phyloP scores from a whole-genome alignment of 2,797 vertebrate species.

The Sebastes melanostomus region DNA sequence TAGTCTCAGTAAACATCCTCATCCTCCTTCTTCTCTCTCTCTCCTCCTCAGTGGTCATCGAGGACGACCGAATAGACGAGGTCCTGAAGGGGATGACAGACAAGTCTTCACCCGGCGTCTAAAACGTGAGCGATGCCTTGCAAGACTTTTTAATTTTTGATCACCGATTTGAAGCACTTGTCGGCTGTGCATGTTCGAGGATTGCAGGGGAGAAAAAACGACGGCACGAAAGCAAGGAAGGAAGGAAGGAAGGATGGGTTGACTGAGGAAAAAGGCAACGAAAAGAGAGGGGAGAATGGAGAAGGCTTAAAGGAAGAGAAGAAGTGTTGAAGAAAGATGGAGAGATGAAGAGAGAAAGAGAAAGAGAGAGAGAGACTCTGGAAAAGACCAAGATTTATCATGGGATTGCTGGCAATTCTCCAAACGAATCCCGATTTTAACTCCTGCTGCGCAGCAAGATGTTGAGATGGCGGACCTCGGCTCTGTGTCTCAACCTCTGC shows the following conservation, averaged over 20 bases:
- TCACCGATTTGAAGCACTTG: constrained; percentile 90
- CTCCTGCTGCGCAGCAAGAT: constrained; percentile 75
- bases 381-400: constrained; percentile 79
- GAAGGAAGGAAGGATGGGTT: constrained; percentile 6
- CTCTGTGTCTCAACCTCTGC: constrained; percentile 78
- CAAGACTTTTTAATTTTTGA: constrained; percentile 85
- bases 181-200: constrained; percentile 91
- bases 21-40: constrained; percentile 12
- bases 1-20: constrained; percentile 28
- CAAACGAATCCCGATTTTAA: constrained; percentile 84
- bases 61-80: constrained; percentile 99
- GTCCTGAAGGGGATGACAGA: constrained; percentile 98
- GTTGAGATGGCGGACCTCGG: constrained; percentile 74
- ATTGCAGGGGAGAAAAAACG: constrained; percentile 74
- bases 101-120: constrained; percentile 96
- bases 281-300: constrained; percentile 21
- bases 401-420: constrained; percentile 90
- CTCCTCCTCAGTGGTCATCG: constrained; percentile 92
- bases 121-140: constrained; percentile 82
- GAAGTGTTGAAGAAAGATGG: constrained; percentile 8
- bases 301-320: constrained; percentile 50
- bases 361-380: constrained; percentile 64
- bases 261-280: constrained; percentile 26
- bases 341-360: constrained; percentile 46
- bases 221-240: constrained; percentile 74